Base-by-base conservation (phyloP, 2,113 vertebrate species). In the Prochilodus magdalenae region DNA sequence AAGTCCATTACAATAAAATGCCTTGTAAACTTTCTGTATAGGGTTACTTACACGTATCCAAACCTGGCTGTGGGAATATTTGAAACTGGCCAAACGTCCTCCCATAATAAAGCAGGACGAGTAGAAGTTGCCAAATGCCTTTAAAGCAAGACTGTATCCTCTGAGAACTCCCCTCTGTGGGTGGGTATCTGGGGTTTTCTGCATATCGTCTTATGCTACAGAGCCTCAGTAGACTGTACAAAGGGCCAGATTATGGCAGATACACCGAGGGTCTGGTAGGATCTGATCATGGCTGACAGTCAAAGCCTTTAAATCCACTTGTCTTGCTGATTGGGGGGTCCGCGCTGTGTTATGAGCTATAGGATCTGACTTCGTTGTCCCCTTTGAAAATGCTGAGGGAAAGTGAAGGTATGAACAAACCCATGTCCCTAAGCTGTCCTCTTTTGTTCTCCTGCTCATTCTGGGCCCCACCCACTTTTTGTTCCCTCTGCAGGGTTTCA, bases 401-500 rank as follows among this genome's bases (percentile, higher is more conserved):
- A n/a, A 3, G 13, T 18, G 57, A 24, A 47, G 40, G 22, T 79
- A 13, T 27, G 14, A 7, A 44, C 8, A 40, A 69, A 71, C 33
- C 49, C 33, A 22, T 29, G 51, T 71, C n/a, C 66, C 24, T 40
- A 22, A 55, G 29, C 75, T 67, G 3, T 11, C 10, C 62, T 69
- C n/a, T n/a, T n/a, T 40, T 47, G 66, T 60, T 71, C 77, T 13
- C 59, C 75, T 30, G 22, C 20, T 55, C 27, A 53, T 33, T 49
- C 18, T 67, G 8, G 1, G 1, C 40, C 40, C 40, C 8, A 4
- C 4, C 40, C 11, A 1, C 4, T 29, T 51, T 8, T 36, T 27
- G 53, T 36, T 18, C 6, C 0, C n/a, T 76, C 36, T n/a, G 1
- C 91, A 98, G 97, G 97, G 98, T 0, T 99, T 96, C 91, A 89